These are phyloP conservation scores for Recurvirostra avosetta DNA, from an alignment of 2,113 vertebrate genomes.

Conservation along the genomic window DNA sequence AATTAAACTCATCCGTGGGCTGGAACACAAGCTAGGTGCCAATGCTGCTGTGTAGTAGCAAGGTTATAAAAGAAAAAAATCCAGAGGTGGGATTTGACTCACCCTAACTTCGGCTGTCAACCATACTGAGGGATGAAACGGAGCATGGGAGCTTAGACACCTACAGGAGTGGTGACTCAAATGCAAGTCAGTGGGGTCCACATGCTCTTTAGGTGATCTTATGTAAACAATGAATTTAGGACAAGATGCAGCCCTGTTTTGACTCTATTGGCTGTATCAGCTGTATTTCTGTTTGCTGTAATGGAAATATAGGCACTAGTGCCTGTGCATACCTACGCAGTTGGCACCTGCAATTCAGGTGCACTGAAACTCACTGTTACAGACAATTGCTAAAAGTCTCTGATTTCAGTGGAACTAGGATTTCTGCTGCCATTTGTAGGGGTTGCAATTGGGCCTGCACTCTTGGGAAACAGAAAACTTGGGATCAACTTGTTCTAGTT, in stretches of 20 bases:
- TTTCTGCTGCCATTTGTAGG: neutral
- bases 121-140: neutral
- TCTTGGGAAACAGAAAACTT: neutral
- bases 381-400: neutral
- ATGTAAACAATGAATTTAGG: neutral
- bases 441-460: neutral
- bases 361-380: neutral
- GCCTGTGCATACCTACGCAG: neutral
- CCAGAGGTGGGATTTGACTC: neutral
- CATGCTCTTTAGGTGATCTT: neutral
- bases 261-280: neutral
- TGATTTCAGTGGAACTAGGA: neutral
- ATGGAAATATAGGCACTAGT: neutral
- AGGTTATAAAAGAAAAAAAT: neutral
- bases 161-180: neutral
- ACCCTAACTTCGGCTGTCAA: neutral
- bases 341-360: neutral
- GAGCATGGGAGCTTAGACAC: neutral
- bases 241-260: neutral
- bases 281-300: neutral
- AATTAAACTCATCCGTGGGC: neutral
- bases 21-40: neutral
- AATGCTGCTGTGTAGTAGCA: neutral
- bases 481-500: neutral
- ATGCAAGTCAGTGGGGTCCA: neutral